Conservation (phyloP, 2,113 vertebrate genomes). For the Parus major region DNA sequence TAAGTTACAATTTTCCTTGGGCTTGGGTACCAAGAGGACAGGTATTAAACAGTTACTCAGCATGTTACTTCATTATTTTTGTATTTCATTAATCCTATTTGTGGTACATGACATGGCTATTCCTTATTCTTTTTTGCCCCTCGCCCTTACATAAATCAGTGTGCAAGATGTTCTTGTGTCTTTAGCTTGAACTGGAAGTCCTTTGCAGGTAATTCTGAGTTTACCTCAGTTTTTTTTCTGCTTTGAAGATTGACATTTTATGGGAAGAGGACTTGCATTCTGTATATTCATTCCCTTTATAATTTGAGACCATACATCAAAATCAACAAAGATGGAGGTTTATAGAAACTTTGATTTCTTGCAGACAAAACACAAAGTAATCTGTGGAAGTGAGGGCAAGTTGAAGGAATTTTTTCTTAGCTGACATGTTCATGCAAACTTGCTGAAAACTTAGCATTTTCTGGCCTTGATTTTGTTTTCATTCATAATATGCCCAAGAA, state of each 20-base stretch:
- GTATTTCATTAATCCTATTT: neutral
- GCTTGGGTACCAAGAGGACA: neutral
- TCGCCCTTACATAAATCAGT: neutral
- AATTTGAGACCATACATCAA: neutral
- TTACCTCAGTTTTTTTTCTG: neutral
- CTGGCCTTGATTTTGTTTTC: neutral
- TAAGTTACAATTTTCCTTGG: conserved; percentile 39
- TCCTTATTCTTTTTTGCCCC: neutral
- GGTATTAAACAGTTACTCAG: neutral
- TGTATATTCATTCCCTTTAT: neutral
- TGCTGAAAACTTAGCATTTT: neutral
- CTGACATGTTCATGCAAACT: fast-evolving
- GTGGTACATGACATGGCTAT: neutral
- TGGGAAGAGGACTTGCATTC: neutral
- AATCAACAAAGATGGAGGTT: neutral
- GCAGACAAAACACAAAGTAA: neutral
- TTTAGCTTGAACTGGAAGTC: neutral
- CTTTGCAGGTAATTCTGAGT: neutral
- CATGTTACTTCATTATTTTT: neutral
- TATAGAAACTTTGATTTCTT: neutral
- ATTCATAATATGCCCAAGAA: neutral
- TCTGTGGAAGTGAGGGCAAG: neutral
- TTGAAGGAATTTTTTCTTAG: neutral
- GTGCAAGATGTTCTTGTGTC: neutral
- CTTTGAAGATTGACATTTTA: fast-evolving